Evolutionary conservation across 1,140 invertebrate species (phyloP), one percentile per base, ranked within the genome.

Genomic region (Arion vulgaris): DNA sequence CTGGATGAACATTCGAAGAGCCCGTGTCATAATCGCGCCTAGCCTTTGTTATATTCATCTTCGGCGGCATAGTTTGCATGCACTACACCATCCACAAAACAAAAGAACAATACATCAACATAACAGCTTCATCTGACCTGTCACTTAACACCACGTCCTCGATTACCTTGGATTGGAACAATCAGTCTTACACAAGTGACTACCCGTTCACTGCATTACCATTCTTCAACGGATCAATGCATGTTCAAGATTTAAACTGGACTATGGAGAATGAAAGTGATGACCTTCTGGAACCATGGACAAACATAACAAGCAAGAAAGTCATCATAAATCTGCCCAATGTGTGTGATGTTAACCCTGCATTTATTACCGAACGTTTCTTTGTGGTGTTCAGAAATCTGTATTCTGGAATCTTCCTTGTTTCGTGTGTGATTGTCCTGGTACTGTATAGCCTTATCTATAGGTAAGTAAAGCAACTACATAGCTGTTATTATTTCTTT

Each of bases 11-110:
- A 79, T 86, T 19, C 72, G 53, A 26, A 73, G 88, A n/a, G 88
- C 90, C 41, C 87, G 88, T 77, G 81, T 90, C 68, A 86, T 88
- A 51, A 87, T 88, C 69, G 75, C 77, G 26, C 62, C 82, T 91
- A 0, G 82, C 80, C 26, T 28, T 86, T 51, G 85, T 89, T 39
- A 86, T 87, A 57, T 84, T 78, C 68, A 68, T 72, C 41, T 68
- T 88, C 36, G 89, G 91, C 39, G 75, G 89, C 34, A 84, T 87
- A 57, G 84, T 86, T 28, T 83, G 85, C 45, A 72, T 87, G 32
- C 84, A 85, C 68, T 86, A 87, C 83, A 85, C 84, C 49, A 83
- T 87, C 41, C 85, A 86, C 82, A 41, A 13, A 23, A 9, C 1
- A 4, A 28, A 4, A 5, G 39, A 4, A 45, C 5, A 1, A 9